Evolutionary conservation across 2,888 invertebrate species (phyloP).

Genomic region (Chorisops tibialis): DNA sequence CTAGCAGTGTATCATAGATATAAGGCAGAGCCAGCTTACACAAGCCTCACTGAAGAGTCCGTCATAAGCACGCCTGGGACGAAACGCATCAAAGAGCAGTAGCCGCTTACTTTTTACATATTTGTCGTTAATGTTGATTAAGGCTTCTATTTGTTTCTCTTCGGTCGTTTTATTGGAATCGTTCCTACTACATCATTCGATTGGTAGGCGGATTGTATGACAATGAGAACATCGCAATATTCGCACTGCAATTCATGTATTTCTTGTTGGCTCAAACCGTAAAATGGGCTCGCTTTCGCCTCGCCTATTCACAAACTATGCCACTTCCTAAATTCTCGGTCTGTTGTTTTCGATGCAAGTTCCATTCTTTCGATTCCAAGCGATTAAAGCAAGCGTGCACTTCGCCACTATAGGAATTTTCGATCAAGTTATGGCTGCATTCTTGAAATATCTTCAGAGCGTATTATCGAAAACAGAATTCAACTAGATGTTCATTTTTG

Average conservation of each 20-base stretch:
- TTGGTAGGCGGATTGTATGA: slow-evolving; percentile 99
- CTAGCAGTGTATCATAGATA: no score
- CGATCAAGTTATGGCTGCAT: slow-evolving; percentile 82
- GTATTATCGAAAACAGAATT: no score
- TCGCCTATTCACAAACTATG: slow-evolving; percentile 90
- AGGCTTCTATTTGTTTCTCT: no score
- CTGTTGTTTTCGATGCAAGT: slow-evolving; percentile 96
- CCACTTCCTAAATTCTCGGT: slow-evolving; percentile 95
- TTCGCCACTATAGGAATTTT: slow-evolving; percentile 99
- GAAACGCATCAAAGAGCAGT: no score
- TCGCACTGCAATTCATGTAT: slow-evolving; percentile 97
- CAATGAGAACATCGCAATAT: slow-evolving; percentile 99
- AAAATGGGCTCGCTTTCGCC: slow-evolving; percentile 97
- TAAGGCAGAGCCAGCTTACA: no score
- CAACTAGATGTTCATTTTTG: no score
- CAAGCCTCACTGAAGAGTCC: no score
- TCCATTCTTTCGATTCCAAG: slow-evolving; percentile 96
- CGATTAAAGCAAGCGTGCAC: slow-evolving; percentile 97
- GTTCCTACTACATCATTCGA: slow-evolving; percentile 97
- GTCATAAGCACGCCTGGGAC: no score
- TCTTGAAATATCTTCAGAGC: slow-evolving; percentile 85
- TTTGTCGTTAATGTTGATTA: no score
- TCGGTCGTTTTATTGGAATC: slow-evolving; percentile 98
- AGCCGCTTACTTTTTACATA: no score
- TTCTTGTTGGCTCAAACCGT: slow-evolving; percentile 97